Base-by-base conservation (phyloP, 2,113 vertebrate genomes). In the Neofelis nebulosa region DNA sequence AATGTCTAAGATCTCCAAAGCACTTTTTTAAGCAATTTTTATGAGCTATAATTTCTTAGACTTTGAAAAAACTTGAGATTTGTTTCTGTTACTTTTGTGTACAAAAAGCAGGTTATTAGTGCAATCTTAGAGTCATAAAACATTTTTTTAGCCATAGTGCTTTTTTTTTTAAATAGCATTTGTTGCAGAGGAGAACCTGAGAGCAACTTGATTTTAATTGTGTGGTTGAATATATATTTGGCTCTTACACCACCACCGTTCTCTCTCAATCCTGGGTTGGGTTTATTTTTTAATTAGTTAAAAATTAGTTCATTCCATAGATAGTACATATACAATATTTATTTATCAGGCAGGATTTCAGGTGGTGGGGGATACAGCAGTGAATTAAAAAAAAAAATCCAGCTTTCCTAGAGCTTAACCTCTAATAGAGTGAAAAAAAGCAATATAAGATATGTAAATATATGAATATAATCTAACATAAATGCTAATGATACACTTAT, bases 121-220 rank as follows among this genome's bases (percentile, higher is more conserved):
- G 66, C 21, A 88, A 61, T 89, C 93, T 97, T 38, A 48, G 33
- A 31, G 3, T 74, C 33, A 81, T 80, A 52, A 91, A 45, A 76
- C 65, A 33, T 81, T 96, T 92, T 94, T 41, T 41, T 38, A 74
- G 25, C 16, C 96, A n/a, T 38, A 74, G 38, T 89, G 1, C 14
- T 69, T 90, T 92, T 90, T 73, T 65, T 66, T 65, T 65, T 2
- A 12, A 27, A 66, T 52, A 89, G 4, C 16, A 74, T 79, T 95
- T 89, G 61, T 80, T 55, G 21, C 48, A 92, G 66, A 92, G 6
- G 4, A 83, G 66, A 87, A 83, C 87, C 27, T 45, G 13, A 96
- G 10, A 86, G 23, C 12, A 68, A 79, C 19, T 27, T 95, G 74
- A 21, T 94, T 89, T 95, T 69, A 93, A 95, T 88, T 95, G 55